Evolutionary conservation across 2,113 vertebrate species (phyloP).

Genomic region (Salvelinus sp.): DNA sequence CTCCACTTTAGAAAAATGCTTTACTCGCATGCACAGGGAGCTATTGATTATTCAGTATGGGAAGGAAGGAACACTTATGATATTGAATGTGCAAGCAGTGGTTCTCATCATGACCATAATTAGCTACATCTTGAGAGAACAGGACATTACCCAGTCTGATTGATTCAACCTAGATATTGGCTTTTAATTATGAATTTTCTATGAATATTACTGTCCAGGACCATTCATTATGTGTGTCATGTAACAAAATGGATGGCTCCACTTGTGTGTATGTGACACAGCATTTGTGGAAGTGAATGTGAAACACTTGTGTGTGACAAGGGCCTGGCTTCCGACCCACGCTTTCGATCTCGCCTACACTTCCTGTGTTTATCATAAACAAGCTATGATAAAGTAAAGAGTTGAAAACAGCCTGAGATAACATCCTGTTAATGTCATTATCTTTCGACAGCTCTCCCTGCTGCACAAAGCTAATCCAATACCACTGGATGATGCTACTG

Average conservation of each 20-base stretch:
- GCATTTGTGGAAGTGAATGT: constrained; percentile 48
- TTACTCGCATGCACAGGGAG: background rate
- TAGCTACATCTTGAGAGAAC: constrained; percentile 25
- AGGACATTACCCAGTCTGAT: constrained; percentile 54
- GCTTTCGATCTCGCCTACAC: constrained; percentile 30
- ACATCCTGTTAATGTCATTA: constrained; percentile 65
- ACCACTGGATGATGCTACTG: constrained; percentile 48
- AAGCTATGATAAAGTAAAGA: constrained; percentile 49
- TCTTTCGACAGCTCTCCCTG: constrained; percentile 57
- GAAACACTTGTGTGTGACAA: constrained; percentile 40
- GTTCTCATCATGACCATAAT: constrained; percentile 25
- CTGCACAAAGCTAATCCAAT: constrained; percentile 63
- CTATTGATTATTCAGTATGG: background rate
- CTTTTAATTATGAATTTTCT: constrained; percentile 46
- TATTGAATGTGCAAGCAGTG: constrained; percentile 21
- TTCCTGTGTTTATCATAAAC: constrained; percentile 68
- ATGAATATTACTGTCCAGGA: background rate
- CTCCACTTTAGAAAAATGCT: constrained; percentile 3
- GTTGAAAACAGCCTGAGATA: constrained; percentile 57
- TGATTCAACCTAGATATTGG: constrained; percentile 40
- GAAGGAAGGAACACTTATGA: background rate
- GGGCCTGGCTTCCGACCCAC: constrained; percentile 24
- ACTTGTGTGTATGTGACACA: constrained; percentile 9
- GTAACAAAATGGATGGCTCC: constrained; percentile 32
- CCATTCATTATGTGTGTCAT: constrained; percentile 23